A percentile compares a stretch with the other conserved stretches of the same genome.
phyloP scores from a whole-genome alignment of 2,113 vertebrate genomes.

The Anhinga rufa region DNA sequence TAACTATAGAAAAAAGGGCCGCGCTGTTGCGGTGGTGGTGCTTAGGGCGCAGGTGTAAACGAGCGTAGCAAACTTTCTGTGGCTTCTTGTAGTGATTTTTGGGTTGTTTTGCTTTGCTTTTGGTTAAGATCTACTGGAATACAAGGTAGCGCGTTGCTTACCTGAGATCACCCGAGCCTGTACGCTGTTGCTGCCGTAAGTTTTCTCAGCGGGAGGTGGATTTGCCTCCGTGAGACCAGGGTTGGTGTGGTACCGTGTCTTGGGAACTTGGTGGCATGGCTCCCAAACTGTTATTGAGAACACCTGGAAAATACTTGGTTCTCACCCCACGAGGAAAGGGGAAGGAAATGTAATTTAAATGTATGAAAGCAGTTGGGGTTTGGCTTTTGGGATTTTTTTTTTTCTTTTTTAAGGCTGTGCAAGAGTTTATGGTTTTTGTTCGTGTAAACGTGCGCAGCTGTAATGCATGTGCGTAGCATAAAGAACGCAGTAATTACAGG shows the following conservation, averaged over 20 bases:
- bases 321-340: neutral
- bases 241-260: neutral
- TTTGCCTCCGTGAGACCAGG: slow-evolving; percentile 26
- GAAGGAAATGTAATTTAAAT: neutral
- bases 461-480: neutral
- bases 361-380: neutral
- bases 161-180: neutral
- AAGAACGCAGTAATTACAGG: neutral
- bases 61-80: neutral
- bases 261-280: neutral
- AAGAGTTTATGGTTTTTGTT: neutral
- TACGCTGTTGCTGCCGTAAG: neutral
- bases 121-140: neutral
- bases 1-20: neutral
- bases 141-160: neutral
- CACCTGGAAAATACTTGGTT: slow-evolving; percentile 44
- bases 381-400: neutral
- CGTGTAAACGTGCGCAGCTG: neutral
- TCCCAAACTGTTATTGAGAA: slow-evolving; percentile 44
- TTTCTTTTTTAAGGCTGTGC: neutral
- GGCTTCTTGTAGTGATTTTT: neutral
- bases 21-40: fast-evolving
- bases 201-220: neutral
- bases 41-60: neutral
- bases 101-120: neutral